Conservation (phyloP, 2,113 vertebrate species). For the Caracal caracal region DNA sequence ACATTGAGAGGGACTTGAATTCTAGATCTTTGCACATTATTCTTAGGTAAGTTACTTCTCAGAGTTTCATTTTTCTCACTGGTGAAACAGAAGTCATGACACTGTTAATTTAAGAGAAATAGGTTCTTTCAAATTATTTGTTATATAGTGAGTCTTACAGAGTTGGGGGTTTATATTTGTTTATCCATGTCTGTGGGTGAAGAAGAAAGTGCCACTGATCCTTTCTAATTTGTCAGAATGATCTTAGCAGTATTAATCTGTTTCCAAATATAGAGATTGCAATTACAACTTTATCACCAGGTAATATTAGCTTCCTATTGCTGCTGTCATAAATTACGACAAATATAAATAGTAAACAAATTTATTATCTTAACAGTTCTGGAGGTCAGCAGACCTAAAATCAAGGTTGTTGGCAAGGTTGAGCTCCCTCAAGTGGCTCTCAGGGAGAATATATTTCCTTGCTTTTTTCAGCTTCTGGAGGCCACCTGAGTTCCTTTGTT, state of each 20-base stretch:
- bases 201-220: neutral
- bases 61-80: conserved; percentile 29
- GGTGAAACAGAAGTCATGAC: neutral
- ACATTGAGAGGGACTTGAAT: conserved; percentile 17
- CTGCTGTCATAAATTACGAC: neutral
- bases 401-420: neutral
- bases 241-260: conserved; percentile 10
- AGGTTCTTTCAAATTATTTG: neutral
- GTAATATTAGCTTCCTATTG: neutral
- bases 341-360: neutral
- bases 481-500: neutral
- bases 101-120: neutral
- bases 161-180: conserved; percentile 13
- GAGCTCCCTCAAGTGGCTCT: neutral
- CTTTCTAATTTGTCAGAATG: neutral
- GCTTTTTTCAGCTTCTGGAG: neutral
- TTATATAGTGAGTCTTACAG: neutral
- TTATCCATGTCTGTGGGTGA: neutral
- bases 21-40: neutral
- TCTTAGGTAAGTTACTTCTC: neutral
- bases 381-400: conserved; percentile 24
- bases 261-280: neutral
- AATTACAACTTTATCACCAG: neutral
- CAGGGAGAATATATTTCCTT: neutral
- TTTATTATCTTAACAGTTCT: conserved; percentile 12